These are phyloP conservation scores for Oncorhynchus kisutch DNA, from an alignment of 2,113 vertebrate genomes.

Conservation along the genomic window DNA sequence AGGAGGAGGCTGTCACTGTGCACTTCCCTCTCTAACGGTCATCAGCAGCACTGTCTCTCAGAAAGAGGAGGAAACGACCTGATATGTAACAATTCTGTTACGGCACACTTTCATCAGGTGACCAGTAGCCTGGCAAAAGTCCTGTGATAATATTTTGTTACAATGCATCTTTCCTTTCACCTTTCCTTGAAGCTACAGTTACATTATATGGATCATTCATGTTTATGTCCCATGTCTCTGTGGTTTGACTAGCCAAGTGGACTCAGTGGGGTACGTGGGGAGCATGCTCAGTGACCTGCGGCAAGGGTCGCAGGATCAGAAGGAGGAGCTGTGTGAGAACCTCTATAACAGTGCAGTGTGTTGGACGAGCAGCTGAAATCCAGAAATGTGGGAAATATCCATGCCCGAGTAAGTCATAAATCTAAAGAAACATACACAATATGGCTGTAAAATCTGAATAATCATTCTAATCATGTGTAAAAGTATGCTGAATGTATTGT, in stretches of 20 bases:
- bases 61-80: not conserved
- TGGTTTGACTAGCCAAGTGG: slow-evolving; percentile 73
- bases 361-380: slow-evolving; percentile 73
- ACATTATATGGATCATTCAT: not conserved
- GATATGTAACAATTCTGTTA: not conserved
- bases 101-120: not conserved
- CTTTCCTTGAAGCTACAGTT: not conserved
- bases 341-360: slow-evolving; percentile 61
- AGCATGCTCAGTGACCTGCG: slow-evolving; percentile 83
- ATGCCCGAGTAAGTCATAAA: slow-evolving; percentile 77
- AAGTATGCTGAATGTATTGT: not conserved
- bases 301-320: slow-evolving; percentile 71
- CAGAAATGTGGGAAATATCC: slow-evolving; percentile 77
- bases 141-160: no score
- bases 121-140: no score
- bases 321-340: slow-evolving; percentile 73
- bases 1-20: not conserved
- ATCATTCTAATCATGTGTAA: no score
- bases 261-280: slow-evolving; percentile 81
- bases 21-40: not conserved
- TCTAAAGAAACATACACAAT: no score
- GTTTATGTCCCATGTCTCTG: not conserved
- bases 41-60: not conserved
- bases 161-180: not conserved
- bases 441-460: no score